Conservation (phyloP, 2,888 invertebrate genomes). For the Pterostichus niger region DNA sequence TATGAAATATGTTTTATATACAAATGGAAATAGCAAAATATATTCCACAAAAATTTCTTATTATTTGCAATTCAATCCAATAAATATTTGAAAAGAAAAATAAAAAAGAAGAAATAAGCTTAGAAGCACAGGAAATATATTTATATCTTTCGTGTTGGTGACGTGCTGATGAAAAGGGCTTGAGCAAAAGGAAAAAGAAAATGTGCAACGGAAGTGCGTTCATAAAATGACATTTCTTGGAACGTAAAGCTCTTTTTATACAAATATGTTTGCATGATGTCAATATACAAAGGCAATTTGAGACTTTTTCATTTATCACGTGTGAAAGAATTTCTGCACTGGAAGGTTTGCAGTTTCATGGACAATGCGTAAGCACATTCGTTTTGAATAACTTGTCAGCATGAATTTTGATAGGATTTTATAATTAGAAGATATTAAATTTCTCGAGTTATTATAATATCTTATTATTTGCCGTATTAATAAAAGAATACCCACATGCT, state of each 20-base stretch:
- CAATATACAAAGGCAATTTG: constrained; percentile 62
- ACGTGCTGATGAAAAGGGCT: constrained; percentile 61
- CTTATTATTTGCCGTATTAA: constrained; percentile 15
- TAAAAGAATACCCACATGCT: neutral
- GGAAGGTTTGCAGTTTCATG: constrained; percentile 1
- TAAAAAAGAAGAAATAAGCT: constrained; percentile 29
- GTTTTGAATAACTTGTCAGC: neutral
- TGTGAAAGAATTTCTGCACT: constrained; percentile 39
- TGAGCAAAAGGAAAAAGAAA: constrained; percentile 62
- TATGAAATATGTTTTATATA: neutral
- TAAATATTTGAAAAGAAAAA: constrained; percentile 17
- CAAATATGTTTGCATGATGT: constrained; percentile 60
- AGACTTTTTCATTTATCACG: constrained; percentile 53
- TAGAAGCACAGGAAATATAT: constrained; percentile 52
- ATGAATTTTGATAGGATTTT: constrained; percentile 35
- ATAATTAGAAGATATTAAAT: constrained; percentile 46
- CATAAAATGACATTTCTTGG: constrained; percentile 54
- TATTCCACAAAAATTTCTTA: neutral
- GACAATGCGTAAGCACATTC: neutral
- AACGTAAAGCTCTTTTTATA: constrained; percentile 48
- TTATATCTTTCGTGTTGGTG: constrained; percentile 51
- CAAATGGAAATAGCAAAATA: neutral
- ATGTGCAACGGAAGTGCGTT: constrained; percentile 62
- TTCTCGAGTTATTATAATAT: neutral
- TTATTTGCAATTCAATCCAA: constrained; percentile 27